Conservation (phyloP, 2,113 vertebrate species). For the Rhinogobius similis region DNA sequence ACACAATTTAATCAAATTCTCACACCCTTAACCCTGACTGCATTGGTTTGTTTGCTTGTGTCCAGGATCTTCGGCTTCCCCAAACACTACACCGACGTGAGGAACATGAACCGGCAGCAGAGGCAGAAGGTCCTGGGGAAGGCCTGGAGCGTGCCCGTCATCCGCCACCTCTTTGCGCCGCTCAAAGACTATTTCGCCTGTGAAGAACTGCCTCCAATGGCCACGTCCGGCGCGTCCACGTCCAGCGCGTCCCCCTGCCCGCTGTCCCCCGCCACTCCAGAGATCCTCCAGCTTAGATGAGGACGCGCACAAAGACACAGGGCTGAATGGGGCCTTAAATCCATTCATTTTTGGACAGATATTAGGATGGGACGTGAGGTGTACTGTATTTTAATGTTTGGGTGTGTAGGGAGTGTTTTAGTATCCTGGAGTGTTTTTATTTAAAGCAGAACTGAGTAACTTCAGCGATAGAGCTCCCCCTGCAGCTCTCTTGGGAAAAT, state of each 20-base stretch:
- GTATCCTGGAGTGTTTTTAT: too few relatives aligned
- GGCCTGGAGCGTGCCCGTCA: constrained; percentile 91
- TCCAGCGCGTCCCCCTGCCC: not conserved
- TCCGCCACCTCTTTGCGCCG: constrained; percentile 91
- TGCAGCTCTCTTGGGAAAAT: too few relatives aligned
- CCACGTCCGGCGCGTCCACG: not conserved
- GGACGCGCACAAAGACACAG: not conserved
- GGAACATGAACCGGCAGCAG: constrained; percentile 82
- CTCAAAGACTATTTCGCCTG: constrained; percentile 97
- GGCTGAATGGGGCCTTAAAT: not conserved
- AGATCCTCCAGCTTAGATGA: constrained; percentile 26
- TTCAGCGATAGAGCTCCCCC: too few relatives aligned
- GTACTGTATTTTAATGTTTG: not conserved
- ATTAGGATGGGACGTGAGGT: not conserved
- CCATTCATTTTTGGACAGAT: too few relatives aligned
- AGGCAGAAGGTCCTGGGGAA: constrained; percentile 89
- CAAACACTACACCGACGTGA: constrained; percentile 89
- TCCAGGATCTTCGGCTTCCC: constrained; percentile 95
- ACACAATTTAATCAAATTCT: too few relatives aligned
- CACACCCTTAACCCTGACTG: not conserved
- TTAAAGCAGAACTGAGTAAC: too few relatives aligned
- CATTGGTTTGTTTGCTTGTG: not conserved
- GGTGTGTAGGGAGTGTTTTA: too few relatives aligned
- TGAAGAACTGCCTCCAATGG: constrained; percentile 72
- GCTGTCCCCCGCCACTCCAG: constrained; percentile 8